Evolutionary conservation across 2,113 vertebrate genomes (phyloP), one percentile per base, ranked within the genome.

Genomic region (Tinamus guttatus): DNA sequence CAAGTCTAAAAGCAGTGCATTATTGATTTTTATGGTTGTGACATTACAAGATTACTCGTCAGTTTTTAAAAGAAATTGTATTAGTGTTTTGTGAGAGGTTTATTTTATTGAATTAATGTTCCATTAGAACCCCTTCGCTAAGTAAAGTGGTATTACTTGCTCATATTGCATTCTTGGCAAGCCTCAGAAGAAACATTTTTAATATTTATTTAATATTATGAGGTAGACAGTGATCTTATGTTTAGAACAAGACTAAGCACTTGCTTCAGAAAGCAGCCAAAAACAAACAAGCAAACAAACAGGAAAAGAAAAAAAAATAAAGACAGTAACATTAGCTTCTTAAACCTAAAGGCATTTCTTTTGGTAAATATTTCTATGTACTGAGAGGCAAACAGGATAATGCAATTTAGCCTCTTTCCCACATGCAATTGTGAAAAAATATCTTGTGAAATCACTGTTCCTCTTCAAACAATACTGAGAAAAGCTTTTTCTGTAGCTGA

Each of bases 61-160:
- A 85, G 62, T 65, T 89, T 92, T 81, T 93, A 94, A 90, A 76
- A 22, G 69, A 78, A 93, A 28, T 19, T 56, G 30, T 30, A 49
- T 65, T 81, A 79, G 25, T 89, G 74, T 38, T 67, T 19, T 5
- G 2, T 0, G 0, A 94, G 63, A 30, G 5, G 40, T 69, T 93
- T 75, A 22, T 69, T 87, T 65, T 52, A 73, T 85, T 81, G 62
- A 75, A 88, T 93, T 88, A 88, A 86, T 20, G 16, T 64, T 92
- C 60, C 73, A 84, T 92, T 95, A 94, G 68, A 86, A 83, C 11
- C 18, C 85, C 90, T 93, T 95, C 83, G 90, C 60, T 90, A 85
- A 91, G 59, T 93, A 85, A 83, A 78, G 90, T 67, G 27, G 28
- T 73, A 93, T 95, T 93, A 81, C 52, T 93, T 62, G 90, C 56